These are phyloP conservation scores for Pituophis catenifer DNA, from an alignment of 2,113 vertebrate genomes.

Conservation along the genomic window DNA sequence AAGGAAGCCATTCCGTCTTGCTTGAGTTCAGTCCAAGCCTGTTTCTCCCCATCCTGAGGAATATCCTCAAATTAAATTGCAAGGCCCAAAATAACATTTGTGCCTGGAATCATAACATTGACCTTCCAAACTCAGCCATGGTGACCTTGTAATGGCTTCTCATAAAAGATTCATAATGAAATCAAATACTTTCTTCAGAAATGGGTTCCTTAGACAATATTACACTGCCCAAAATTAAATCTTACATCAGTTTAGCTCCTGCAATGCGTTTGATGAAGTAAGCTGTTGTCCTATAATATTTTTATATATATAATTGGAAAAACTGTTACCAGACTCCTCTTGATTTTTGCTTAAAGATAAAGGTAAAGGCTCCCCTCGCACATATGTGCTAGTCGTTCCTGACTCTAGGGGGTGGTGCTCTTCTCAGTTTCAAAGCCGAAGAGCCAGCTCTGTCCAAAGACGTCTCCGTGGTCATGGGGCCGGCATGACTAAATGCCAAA, in stretches of 20 bases:
- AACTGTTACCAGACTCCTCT: background rate
- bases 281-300: background rate
- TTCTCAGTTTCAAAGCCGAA: too few relatives aligned
- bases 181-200: background rate
- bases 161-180: background rate
- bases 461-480: too few relatives aligned
- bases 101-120: background rate
- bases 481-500: too few relatives aligned
- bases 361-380: too few relatives aligned
- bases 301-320: background rate
- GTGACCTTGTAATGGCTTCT: background rate
- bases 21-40: background rate
- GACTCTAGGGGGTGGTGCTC: too few relatives aligned
- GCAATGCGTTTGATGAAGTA: background rate
- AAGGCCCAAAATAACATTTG: background rate
- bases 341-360: background rate
- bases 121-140: background rate
- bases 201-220: background rate
- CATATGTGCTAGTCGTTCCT: too few relatives aligned
- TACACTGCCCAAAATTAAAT: background rate
- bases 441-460: too few relatives aligned
- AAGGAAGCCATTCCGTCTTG: background rate
- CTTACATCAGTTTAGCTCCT: background rate
- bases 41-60: background rate
- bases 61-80: background rate